Evolutionary conservation across 2,113 vertebrate species (phyloP), one percentile per base, ranked within the genome.

Genomic region (Takifugu bimaculatus): DNA sequence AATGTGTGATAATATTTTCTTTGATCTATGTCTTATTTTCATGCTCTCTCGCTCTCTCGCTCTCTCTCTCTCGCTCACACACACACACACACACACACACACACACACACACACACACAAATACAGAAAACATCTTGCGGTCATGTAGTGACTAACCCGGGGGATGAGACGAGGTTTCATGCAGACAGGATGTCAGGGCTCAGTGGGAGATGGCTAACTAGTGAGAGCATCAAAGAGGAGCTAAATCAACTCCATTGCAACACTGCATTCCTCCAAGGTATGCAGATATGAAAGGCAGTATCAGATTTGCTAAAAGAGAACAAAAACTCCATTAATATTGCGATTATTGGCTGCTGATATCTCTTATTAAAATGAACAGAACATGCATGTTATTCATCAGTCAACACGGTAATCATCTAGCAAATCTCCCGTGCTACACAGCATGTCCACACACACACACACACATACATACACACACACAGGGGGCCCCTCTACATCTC

Each of bases 101-200:
- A 65, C 70, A 56, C 70, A 56, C 54, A 52, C 66, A 50, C 63
- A 65, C 73, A 57, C 56, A 63, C 58, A 58, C 26, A 65, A 58
- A 59, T 49, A 63, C 60, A 20, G 39, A 53, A 79, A 57, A 66
- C 80, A 81, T 85, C 70, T 80, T 82, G 87, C 74, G 83, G 85
- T 84, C 81, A 74, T 87, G 84, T 85, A 85, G 82, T 82, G 86
- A 85, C 79, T 84, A 82, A 85, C 78, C 73, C 57, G 58, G 66
- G 78, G 78, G 77, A 85, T 85, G 69, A 85, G 84, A 87, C 77
- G 86, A 79, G 83, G 75, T 54, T 78, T 79, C 86, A 77, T 63
- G 87, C 87, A 82, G 86, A 89, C 83, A 88, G 87, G 86, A 89
- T 88, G 84, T 89, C 80, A 79, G 70, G 67, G 80, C 84, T 80